Conservation (phyloP, 2,797 vertebrate species). For the Sitta carolinensis region DNA sequence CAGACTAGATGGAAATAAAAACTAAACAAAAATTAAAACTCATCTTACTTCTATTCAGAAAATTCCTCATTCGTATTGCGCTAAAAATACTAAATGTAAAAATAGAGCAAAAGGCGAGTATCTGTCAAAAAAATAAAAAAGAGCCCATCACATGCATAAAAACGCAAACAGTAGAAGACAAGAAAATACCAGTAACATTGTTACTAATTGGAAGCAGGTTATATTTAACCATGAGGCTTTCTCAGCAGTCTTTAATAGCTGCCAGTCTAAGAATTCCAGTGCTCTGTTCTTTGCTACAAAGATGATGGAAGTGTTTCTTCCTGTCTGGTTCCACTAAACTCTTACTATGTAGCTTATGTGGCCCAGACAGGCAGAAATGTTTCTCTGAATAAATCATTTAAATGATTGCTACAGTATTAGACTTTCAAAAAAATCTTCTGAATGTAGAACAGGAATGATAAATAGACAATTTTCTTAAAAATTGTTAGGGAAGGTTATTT, state of each 20-base stretch:
- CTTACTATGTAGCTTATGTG: background rate
- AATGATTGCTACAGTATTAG: background rate
- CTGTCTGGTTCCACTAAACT: background rate
- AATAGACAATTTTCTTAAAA: background rate
- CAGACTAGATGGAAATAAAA: background rate
- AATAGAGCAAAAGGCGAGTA: background rate
- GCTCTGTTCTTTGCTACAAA: rapidly evolving
- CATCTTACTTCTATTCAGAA: background rate
- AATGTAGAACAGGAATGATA: background rate
- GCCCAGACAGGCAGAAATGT: background rate
- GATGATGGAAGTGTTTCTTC: background rate
- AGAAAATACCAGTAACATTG: background rate
- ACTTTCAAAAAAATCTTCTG: background rate
- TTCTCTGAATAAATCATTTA: background rate
- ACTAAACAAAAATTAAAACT: background rate
- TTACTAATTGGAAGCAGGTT: background rate
- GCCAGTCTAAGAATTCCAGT: background rate
- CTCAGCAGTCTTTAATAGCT: background rate
- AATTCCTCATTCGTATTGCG: background rate
- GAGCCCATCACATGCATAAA: background rate
- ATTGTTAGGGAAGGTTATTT: background rate
- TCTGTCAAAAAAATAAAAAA: background rate
- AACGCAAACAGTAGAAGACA: background rate
- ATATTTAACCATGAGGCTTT: background rate
- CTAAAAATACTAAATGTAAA: background rate